Evolutionary conservation across 2,888 invertebrate genomes (phyloP).

Genomic region (Dynastes tityus): DNA sequence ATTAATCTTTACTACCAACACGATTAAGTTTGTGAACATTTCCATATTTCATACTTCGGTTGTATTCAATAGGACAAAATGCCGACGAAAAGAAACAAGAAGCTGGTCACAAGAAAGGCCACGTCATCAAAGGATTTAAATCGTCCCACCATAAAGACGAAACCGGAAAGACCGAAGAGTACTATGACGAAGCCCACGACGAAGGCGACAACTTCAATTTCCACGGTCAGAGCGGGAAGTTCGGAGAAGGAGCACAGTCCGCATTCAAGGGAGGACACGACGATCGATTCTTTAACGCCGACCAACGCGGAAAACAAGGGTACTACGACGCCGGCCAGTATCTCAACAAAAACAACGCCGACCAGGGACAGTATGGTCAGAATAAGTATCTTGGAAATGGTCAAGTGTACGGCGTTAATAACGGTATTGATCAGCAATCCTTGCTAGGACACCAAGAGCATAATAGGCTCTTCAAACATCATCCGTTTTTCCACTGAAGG

Average conservation of each 20-base stretch:
- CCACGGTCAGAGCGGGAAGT: slow-evolving; percentile 74
- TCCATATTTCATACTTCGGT: neutral
- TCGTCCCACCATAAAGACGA: slow-evolving; percentile 79
- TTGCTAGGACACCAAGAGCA: slow-evolving; percentile 77
- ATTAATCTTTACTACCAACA: neutral
- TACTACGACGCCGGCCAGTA: slow-evolving; percentile 74
- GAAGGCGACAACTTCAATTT: slow-evolving; percentile 76
- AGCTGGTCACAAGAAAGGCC: slow-evolving; percentile 77
- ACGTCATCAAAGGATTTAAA: slow-evolving; percentile 79
- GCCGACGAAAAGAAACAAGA: slow-evolving; percentile 74
- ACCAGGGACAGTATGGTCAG: slow-evolving; percentile 76
- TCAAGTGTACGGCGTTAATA: slow-evolving; percentile 74
- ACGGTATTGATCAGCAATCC: slow-evolving; percentile 76
- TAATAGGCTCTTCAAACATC: slow-evolving; percentile 74
- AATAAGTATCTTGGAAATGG: slow-evolving; percentile 76
- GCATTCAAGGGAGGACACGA: slow-evolving; percentile 77
- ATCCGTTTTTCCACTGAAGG: slow-evolving; percentile 64
- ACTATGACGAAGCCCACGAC: slow-evolving; percentile 78
- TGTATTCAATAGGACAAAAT: slow-evolving; percentile 68
- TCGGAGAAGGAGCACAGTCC: slow-evolving; percentile 74
- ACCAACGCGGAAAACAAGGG: slow-evolving; percentile 75
- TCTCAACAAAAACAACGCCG: slow-evolving; percentile 75
- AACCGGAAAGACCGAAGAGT: slow-evolving; percentile 77
- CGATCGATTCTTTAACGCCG: slow-evolving; percentile 74
- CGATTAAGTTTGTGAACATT: neutral